Conservation (phyloP, 2,797 vertebrate species). For the Megaceryle alcyon region DNA sequence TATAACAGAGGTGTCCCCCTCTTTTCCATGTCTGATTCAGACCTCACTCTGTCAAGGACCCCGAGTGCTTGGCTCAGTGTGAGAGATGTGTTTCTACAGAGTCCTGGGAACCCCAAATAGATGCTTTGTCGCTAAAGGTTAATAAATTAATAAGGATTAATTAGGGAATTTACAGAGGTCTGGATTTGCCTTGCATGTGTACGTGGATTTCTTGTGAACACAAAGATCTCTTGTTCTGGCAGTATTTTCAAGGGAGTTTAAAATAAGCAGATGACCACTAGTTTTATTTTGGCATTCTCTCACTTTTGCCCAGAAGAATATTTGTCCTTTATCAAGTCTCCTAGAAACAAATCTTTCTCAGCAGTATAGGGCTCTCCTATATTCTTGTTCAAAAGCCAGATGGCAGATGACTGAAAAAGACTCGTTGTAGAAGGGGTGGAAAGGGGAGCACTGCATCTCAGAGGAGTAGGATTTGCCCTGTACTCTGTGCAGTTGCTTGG, state of each 20-base stretch:
- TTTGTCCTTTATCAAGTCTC: background rate
- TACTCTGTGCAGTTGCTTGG: background rate
- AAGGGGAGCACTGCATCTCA: background rate
- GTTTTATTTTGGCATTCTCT: background rate
- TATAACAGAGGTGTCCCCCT: conserved; percentile 22
- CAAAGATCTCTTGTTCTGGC: background rate
- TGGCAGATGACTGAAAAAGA: background rate
- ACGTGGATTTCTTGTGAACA: background rate
- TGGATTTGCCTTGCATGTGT: background rate
- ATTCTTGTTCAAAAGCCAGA: background rate
- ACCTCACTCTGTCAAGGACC: background rate
- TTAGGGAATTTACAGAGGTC: background rate
- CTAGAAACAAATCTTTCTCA: background rate
- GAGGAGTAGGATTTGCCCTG: background rate
- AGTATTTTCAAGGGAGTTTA: background rate
- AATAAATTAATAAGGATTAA: background rate
- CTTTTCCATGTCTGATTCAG: background rate
- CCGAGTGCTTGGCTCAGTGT: background rate
- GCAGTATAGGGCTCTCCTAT: background rate
- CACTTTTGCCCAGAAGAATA: background rate
- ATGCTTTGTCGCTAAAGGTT: background rate
- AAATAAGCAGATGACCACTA: background rate
- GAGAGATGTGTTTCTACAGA: background rate
- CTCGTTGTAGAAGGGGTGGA: background rate
- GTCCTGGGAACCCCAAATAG: background rate